phyloP scores from a whole-genome alignment of 2,888 invertebrate genomes.

The Hydriomena furcata region DNA sequence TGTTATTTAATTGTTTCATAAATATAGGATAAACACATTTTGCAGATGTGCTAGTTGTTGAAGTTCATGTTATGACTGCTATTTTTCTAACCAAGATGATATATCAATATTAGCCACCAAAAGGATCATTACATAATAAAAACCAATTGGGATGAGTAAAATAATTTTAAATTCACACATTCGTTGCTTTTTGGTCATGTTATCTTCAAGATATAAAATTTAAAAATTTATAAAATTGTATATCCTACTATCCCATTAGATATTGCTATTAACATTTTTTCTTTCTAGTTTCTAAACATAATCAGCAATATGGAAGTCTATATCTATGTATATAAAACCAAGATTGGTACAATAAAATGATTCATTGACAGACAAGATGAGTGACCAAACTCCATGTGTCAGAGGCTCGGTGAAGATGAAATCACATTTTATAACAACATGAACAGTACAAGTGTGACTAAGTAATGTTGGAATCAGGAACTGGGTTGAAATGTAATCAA shows the following conservation, averaged over 20 bases:
- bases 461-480: conserved; percentile 66
- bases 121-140: conserved; percentile 10
- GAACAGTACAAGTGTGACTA: conserved; percentile 57
- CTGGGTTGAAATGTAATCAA: conserved; percentile 82
- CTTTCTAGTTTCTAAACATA: conserved; percentile 59
- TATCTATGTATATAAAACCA: conserved; percentile 54
- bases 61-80: conserved; percentile 55
- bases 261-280: conserved; percentile 39
- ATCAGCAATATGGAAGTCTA: conserved; percentile 36
- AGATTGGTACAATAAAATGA: conserved; percentile 76
- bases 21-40: too few relatives aligned
- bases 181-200: conserved; percentile 40
- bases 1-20: too few relatives aligned
- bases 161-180: conserved; percentile 30
- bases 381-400: conserved; percentile 30
- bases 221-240: conserved; percentile 1
- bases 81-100: conserved; percentile 29
- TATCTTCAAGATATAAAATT: too few relatives aligned
- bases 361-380: conserved; percentile 32
- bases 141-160: conserved; percentile 35
- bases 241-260: conserved; percentile 26
- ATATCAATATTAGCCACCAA: conserved; percentile 5
- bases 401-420: conserved; percentile 49
- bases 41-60: neutral
- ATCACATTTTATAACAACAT: conserved; percentile 51